Conservation (phyloP, 2,888 invertebrate genomes). For the Drosophila neotestacea region DNA sequence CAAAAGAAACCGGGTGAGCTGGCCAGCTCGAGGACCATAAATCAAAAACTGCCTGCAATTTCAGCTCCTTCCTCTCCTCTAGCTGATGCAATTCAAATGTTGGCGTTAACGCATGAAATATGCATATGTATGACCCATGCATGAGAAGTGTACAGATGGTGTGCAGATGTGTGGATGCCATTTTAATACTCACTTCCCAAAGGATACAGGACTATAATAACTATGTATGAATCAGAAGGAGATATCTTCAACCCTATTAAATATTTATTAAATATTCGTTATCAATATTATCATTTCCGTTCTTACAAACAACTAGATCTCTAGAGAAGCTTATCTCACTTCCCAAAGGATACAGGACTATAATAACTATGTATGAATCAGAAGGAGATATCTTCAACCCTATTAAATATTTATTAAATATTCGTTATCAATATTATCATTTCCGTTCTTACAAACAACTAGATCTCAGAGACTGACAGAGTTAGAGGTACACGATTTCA, state of each 20-base stretch:
- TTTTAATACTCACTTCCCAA: constrained; percentile 8
- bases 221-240: too few species aligned
- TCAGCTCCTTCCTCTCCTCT: constrained; percentile 12
- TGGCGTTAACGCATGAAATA: constrained; percentile 83
- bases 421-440: too few species aligned
- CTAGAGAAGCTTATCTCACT: not conserved
- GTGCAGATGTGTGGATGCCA: constrained; percentile 34
- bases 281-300: too few species aligned
- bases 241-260: not conserved
- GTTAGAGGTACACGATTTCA: too few species aligned
- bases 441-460: too few species aligned
- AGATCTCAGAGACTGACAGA: too few species aligned
- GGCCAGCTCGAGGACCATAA: constrained; percentile 65
- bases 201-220: not conserved
- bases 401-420: not conserved
- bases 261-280: not conserved
- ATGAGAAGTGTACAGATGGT: constrained; percentile 29
- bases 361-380: not conserved
- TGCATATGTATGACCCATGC: constrained; percentile 63
- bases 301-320: too few species aligned
- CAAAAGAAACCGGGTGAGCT: constrained; percentile 39
- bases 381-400: not conserved
- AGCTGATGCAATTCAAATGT: constrained; percentile 74
- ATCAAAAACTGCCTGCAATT: constrained; percentile 75
- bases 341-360: not conserved